Evolutionary conservation across 2,888 invertebrate species (phyloP), one percentile per base, ranked within the genome.

Genomic region (Odontomyia ornata): DNA sequence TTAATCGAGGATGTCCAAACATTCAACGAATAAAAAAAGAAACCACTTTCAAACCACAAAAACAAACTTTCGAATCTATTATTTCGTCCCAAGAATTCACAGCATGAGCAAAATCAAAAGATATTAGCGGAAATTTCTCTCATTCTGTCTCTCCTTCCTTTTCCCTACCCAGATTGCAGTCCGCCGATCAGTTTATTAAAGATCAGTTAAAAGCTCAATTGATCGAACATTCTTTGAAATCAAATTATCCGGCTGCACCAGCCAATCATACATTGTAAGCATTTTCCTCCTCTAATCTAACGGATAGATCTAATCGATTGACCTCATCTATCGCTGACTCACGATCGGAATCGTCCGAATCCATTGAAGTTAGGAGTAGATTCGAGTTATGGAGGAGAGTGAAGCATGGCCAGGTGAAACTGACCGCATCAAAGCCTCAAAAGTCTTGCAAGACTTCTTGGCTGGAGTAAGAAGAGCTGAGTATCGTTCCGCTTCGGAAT

Each of bases 291-390:
- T n/a, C n/a, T 21, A 73, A 73, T 73, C 73, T 73, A 73, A 73
- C 73, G 73, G 73, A 30, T 57, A 18, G 73, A 73, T 73, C 60
- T 73, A 73, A 73, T 73, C 73, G 73, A 73, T 73, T 73, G 73
- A 73, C 73, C 73, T 23, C 57, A 73, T 73, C 73, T 73, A 57
- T 60, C n/a, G 47, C 69, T 69, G 69, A 69, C 13, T 69, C 69
- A 69, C 69, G 69, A 47, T 47, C 69, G 46, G 25, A 69, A 47
- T 47, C 47, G 23, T 3, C 9, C 9, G 3, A 47, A 18, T 21
- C 25, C 7, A 60, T 60, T 13, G 25, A 23, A 64, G 1, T 27
- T 15, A 64, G 9, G n/a, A 13, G 52, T 15, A 15, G 4, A 18
- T 18, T 4, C 4, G 15, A 7, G 18, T 15, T 15, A 15, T 5